Percentiles rank a stretch among this genome's conserved stretches.
Evolutionary conservation across 2,888 invertebrate species (phyloP).

Genomic region (Anthrax anthrax): DNA sequence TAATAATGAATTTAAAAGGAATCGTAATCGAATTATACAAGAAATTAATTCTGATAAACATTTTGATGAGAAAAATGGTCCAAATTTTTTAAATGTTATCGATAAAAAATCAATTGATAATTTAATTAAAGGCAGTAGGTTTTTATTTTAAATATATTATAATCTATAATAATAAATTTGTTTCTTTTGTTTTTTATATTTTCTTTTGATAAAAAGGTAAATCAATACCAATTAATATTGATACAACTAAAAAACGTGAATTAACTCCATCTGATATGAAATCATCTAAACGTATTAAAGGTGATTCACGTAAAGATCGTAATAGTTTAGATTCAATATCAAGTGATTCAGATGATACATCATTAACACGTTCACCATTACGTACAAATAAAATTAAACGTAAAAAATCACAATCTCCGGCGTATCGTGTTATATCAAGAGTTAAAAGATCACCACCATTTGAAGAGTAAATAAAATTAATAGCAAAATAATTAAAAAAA

Average conservation of each 20-base stretch:
- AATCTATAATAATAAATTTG: background rate
- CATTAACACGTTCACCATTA: slow-evolving; percentile 4
- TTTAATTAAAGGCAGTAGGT: slow-evolving; percentile 8
- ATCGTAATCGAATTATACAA: slow-evolving; percentile 44
- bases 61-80: slow-evolving; percentile 44
- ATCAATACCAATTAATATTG: slow-evolving; percentile 8
- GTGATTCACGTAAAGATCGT: slow-evolving; percentile 9
- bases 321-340: slow-evolving; percentile 19
- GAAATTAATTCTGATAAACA: slow-evolving; percentile 53
- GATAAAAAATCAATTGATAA: slow-evolving; percentile 28
- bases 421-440: slow-evolving; percentile 16
- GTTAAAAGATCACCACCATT: slow-evolving; percentile 22
- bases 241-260: slow-evolving; percentile 25
- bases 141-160: background rate
- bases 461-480: slow-evolving; percentile 9
- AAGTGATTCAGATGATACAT: slow-evolving; percentile 24
- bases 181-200: background rate
- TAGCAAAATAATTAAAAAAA: too few species aligned
- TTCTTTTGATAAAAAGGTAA: slow-evolving; percentile 13
- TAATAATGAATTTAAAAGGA: slow-evolving; percentile 51
- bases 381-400: background rate
- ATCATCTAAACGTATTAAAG: slow-evolving; percentile 28
- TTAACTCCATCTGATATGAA: slow-evolving; percentile 40
- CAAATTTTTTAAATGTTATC: slow-evolving; percentile 39
- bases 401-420: slow-evolving; percentile 18